phyloP scores from a whole-genome alignment of 2,113 vertebrate genomes.

The Megalops atlanticus region DNA sequence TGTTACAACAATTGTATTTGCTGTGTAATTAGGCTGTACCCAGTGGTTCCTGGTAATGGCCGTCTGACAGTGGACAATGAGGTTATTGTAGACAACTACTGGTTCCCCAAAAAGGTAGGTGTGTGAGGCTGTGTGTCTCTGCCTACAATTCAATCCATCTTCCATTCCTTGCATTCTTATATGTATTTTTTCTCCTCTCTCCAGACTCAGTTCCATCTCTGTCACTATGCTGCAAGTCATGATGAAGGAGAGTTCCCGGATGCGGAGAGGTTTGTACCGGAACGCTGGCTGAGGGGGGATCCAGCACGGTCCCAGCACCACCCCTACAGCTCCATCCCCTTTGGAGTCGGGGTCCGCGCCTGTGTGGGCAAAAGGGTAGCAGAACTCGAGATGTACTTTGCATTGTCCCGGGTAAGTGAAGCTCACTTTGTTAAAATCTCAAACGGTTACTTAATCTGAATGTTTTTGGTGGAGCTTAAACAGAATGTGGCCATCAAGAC shows the following conservation, averaged over 20 bases:
- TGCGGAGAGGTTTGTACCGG: constrained; percentile 59
- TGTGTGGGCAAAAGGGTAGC: constrained; percentile 77
- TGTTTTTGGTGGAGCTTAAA: too few relatives aligned
- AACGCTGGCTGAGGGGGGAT: constrained; percentile 65
- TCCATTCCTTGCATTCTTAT: neutral
- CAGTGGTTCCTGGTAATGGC: constrained; percentile 84
- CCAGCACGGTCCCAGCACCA: constrained; percentile 57
- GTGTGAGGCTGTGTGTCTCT: neutral
- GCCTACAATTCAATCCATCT: neutral
- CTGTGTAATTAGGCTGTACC: constrained; percentile 92
- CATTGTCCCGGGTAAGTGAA: constrained; percentile 65
- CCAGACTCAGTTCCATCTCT: constrained; percentile 73
- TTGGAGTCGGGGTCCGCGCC: constrained; percentile 71
- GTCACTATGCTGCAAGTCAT: constrained; percentile 66
- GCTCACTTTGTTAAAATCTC: too few relatives aligned
- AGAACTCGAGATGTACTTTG: constrained; percentile 78
- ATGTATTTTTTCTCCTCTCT: neutral
- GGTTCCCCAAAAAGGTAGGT: constrained; percentile 84
- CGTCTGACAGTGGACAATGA: constrained; percentile 80
- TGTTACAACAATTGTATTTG: too few relatives aligned
- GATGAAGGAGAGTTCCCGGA: constrained; percentile 59
- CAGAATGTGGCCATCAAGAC: too few relatives aligned
- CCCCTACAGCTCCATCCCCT: constrained; percentile 77
- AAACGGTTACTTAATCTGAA: too few relatives aligned
- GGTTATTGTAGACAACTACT: constrained; percentile 77